Percentiles rank a stretch among this genome's conserved stretches.
phyloP scores from a whole-genome alignment of 2,113 vertebrate species.

The Sitta europaea region DNA sequence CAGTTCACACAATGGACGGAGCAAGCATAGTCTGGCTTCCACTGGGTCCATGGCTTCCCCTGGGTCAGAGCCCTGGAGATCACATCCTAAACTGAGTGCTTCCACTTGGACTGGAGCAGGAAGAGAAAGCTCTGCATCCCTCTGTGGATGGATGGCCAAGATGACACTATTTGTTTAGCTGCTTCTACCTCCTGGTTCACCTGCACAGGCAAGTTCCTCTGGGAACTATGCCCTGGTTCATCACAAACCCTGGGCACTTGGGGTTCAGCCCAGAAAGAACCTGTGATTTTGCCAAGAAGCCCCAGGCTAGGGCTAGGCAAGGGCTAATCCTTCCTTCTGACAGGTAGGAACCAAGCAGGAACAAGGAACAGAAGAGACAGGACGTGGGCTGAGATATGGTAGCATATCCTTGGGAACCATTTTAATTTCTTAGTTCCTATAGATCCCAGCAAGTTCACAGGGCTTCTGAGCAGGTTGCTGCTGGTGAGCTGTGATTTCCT shows the following conservation, averaged over 20 bases:
- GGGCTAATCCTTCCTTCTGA: not conserved
- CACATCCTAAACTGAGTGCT: not conserved
- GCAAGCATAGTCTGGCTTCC: not conserved
- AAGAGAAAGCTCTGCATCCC: not conserved
- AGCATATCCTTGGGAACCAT: fast-evolving
- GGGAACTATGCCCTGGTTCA: not conserved
- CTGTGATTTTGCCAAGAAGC: not conserved
- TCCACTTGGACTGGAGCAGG: not conserved
- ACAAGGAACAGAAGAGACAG: not conserved
- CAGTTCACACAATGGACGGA: not conserved
- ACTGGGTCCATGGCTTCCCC: not conserved
- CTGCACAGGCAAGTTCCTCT: not conserved
- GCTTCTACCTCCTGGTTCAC: not conserved
- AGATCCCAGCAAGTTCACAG: not conserved
- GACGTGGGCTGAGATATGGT: fast-evolving
- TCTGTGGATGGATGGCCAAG: not conserved
- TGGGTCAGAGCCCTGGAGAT: not conserved
- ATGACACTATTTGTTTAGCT: not conserved
- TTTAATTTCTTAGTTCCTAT: not conserved
- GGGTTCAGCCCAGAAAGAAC: not conserved
- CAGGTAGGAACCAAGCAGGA: not conserved
- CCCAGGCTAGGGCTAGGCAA: not conserved
- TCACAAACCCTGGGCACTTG: not conserved
- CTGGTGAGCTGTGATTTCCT: not conserved
- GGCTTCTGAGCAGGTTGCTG: not conserved